A percentile compares a stretch with the other conserved stretches of the same genome.
Evolutionary conservation across 2,888 invertebrate species (phyloP).

Genomic region (Eupithecia pulchellata): DNA sequence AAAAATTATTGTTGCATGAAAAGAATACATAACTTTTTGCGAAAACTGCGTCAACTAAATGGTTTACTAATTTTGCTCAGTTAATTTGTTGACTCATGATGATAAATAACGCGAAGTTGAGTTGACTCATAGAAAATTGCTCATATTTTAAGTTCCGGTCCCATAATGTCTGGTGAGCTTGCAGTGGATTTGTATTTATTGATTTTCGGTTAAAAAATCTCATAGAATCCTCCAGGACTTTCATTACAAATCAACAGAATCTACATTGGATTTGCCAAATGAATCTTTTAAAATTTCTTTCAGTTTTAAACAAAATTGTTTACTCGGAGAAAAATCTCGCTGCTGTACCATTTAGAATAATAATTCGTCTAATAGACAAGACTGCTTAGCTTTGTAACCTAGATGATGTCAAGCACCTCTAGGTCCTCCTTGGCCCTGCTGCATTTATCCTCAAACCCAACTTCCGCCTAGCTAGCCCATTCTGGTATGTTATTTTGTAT

Average conservation of each 20-base stretch:
- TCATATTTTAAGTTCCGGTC: neutral
- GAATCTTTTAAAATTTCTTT: neutral
- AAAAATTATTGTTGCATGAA: neutral
- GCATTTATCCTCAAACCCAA: conserved; percentile 64
- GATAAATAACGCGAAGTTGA: neutral
- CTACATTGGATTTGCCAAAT: neutral
- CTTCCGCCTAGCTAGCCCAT: conserved; percentile 69
- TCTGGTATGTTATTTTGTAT: conserved; percentile 73
- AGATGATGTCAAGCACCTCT: conserved; percentile 35
- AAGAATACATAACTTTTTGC: neutral
- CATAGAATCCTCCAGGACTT: neutral
- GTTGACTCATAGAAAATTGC: neutral
- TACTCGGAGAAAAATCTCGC: neutral
- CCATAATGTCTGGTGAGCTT: neutral
- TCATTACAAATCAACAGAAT: neutral
- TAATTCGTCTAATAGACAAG: neutral
- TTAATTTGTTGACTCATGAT: conserved; percentile 7
- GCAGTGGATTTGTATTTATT: neutral
- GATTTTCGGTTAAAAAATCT: neutral
- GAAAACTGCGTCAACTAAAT: conserved; percentile 12
- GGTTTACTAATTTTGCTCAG: neutral
- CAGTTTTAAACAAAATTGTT: neutral
- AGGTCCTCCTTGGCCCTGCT: conserved; percentile 66
- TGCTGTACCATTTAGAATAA: neutral
- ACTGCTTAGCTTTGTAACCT: conserved; percentile 14